phyloP scores from a whole-genome alignment of 2,113 vertebrate species.

The Tragelaphus buxtoni region DNA sequence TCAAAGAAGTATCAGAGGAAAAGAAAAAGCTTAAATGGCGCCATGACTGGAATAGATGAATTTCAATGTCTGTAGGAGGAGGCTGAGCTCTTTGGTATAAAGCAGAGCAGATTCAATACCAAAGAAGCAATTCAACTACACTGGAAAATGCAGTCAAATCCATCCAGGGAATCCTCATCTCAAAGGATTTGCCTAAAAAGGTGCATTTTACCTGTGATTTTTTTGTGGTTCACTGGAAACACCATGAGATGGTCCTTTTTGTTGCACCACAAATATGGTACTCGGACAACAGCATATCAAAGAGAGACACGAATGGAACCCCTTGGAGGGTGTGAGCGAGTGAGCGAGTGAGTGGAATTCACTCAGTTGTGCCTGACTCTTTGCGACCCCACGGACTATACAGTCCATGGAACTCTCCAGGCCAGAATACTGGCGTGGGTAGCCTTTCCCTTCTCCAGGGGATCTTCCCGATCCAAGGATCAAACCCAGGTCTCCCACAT shows the following conservation, averaged over 20 bases:
- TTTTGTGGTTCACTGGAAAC: constrained; percentile 55
- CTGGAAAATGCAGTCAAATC: constrained; percentile 66
- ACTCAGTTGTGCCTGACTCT: fast-evolving
- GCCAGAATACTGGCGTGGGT: neutral
- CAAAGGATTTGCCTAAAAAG: constrained; percentile 61
- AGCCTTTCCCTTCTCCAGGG: neutral
- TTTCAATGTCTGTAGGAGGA: constrained; percentile 62
- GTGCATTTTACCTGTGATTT: constrained; percentile 31
- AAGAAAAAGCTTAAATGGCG: constrained; percentile 61
- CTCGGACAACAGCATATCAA: neutral
- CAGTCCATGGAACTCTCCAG: neutral
- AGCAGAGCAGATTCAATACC: constrained; percentile 64
- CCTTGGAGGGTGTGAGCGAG: neutral
- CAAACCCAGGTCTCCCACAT: fast-evolving
- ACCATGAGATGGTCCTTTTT: neutral
- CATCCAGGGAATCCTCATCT: constrained; percentile 34
- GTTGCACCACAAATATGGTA: constrained; percentile 5
- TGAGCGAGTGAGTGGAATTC: neutral
- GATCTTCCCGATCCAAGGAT: neutral
- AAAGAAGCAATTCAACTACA: constrained; percentile 64
- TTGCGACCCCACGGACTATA: fast-evolving
- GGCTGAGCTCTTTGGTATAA: constrained; percentile 62
- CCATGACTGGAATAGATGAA: constrained; percentile 57
- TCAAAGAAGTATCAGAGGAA: constrained; percentile 60
- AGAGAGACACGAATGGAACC: constrained; percentile 29